Percentiles rank a stretch among this genome's conserved stretches.
phyloP scores from a whole-genome alignment of 2,888 invertebrate species.

The Agonum fuliginosum region DNA sequence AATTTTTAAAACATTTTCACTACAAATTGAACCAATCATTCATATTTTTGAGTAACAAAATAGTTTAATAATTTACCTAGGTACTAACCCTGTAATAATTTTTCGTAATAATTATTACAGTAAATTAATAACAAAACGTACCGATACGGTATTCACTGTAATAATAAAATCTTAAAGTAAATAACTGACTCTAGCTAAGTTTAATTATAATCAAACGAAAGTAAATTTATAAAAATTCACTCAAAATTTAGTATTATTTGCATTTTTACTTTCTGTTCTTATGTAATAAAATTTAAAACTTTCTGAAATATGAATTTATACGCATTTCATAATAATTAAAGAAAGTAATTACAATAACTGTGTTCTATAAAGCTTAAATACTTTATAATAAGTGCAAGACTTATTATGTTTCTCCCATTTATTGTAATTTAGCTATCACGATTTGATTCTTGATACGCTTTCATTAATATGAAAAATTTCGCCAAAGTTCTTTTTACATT shows the following conservation, averaged over 20 bases:
- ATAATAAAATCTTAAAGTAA: too few species aligned
- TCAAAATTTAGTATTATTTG: constrained; percentile 5
- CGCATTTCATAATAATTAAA: constrained; percentile 20
- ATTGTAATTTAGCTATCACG: constrained; percentile 47
- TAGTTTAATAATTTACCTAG: too few species aligned
- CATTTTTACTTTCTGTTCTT: constrained; percentile 2
- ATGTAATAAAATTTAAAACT: constrained; percentile 31
- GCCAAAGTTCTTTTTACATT: constrained; percentile 24
- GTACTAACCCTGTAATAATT: too few species aligned
- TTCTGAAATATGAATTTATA: constrained; percentile 29
- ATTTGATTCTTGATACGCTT: constrained; percentile 51
- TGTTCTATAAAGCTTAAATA: constrained; percentile 3
- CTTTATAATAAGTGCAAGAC: constrained; percentile 15
- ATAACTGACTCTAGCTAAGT: not conserved
- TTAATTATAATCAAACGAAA: not conserved
- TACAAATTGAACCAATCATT: too few species aligned
- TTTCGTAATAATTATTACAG: too few species aligned
- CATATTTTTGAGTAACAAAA: too few species aligned
- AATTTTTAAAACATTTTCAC: too few species aligned
- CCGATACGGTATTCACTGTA: too few species aligned
- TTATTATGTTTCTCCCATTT: constrained; percentile 33
- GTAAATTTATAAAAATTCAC: not conserved
- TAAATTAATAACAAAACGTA: too few species aligned
- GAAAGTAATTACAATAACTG: constrained; percentile 29
- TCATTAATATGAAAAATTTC: constrained; percentile 48